These are phyloP conservation scores for Ditylenchus weischeri DNA, from an alignment of 2,888 invertebrate species.

Conservation along the genomic window DNA sequence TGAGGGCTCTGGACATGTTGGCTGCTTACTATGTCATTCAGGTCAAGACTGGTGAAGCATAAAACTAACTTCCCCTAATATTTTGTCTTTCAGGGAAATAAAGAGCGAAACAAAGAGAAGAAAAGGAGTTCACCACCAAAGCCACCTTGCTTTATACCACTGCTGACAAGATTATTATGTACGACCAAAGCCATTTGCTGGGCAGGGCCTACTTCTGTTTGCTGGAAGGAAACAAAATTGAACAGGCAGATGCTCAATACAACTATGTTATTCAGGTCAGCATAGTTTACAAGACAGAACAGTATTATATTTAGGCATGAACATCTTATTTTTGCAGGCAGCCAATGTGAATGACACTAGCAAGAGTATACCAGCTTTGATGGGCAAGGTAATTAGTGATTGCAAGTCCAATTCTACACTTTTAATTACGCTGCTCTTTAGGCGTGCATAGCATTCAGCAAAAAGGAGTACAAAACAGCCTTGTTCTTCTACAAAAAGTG, in stretches of 20 bases:
- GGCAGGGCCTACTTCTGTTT: conserved; percentile 96
- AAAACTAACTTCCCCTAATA: neutral
- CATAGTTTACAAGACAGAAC: too few relatives aligned
- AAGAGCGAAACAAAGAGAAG: conserved; percentile 90
- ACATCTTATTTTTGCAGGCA: too few relatives aligned
- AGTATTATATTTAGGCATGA: too few relatives aligned
- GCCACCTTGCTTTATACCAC: conserved; percentile 95
- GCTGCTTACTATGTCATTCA: conserved; percentile 92
- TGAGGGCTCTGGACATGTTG: conserved; percentile 93
- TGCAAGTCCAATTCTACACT: too few relatives aligned
- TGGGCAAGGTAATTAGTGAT: conserved; percentile 61
- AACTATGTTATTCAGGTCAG: conserved; percentile 77
- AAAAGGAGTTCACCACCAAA: conserved; percentile 84
- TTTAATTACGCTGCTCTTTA: conserved; percentile 69
- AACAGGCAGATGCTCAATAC: conserved; percentile 98
- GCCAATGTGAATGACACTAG: conserved; percentile 2
- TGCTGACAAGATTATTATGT: conserved; percentile 99
- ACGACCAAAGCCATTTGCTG: conserved; percentile 95
- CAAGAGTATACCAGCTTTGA: conserved; percentile 77
- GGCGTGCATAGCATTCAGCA: conserved; percentile 96
- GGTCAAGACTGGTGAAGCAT: conserved; percentile 24
- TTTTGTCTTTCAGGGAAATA: conserved; percentile 72
- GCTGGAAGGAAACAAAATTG: conserved; percentile 84
- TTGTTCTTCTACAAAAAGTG: conserved; percentile 97
- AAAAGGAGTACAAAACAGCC: conserved; percentile 86